phyloP scores from a whole-genome alignment of 2,113 vertebrate species.

The Montifringilla adamsi region DNA sequence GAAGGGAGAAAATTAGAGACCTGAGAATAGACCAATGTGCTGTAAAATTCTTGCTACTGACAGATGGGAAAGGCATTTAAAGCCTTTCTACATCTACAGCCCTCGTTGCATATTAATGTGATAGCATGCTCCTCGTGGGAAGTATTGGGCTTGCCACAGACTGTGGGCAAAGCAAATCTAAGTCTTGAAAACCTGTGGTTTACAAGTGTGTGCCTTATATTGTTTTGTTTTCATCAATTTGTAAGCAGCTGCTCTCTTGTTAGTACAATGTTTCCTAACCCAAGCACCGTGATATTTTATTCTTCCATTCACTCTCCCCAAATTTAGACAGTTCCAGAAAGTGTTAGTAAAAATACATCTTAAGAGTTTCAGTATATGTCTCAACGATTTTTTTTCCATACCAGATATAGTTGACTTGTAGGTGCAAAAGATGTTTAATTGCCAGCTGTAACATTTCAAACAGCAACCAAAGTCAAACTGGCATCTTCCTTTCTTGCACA shows the following conservation, averaged over 20 bases:
- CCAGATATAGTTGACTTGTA: background rate
- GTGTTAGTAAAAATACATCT: background rate
- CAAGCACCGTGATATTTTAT: background rate
- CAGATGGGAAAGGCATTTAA: background rate
- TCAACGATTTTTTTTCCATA: background rate
- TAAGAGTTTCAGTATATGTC: background rate
- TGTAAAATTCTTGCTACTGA: background rate
- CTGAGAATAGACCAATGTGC: background rate
- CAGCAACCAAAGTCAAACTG: background rate
- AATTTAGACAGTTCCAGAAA: background rate
- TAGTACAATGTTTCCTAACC: background rate
- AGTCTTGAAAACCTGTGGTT: background rate
- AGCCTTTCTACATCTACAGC: background rate
- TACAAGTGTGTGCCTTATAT: background rate
- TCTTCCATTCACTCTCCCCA: background rate
- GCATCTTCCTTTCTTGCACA: background rate
- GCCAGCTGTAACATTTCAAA: background rate
- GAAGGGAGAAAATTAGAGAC: background rate
- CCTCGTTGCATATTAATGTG: background rate
- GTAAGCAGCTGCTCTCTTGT: background rate
- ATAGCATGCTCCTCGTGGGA: background rate
- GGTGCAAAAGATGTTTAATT: background rate
- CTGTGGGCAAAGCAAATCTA: background rate
- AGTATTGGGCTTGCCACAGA: background rate
- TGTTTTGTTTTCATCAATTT: background rate